Base-by-base conservation (phyloP, 2,888 invertebrate species). In the Catonia carolina region DNA sequence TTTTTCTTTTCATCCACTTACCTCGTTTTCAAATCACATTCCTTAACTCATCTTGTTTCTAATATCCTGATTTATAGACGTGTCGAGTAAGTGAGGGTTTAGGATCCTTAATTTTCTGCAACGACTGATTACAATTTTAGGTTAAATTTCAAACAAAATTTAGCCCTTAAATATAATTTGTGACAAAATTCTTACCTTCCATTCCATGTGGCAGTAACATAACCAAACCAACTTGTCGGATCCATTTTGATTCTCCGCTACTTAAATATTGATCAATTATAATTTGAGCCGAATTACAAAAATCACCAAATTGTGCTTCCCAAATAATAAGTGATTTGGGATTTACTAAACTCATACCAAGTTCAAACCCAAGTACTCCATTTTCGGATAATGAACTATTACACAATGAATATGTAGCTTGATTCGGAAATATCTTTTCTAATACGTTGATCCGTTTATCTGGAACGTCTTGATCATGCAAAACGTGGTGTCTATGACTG, bases 271-370 rank as follows among this genome's bases (percentile, higher is more conserved):
- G 78, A 68, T 85, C 81, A 63, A 85, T 76, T 69, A 87, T 76
- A 5, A 84, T 78, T 65, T 84, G 83, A 47, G 83, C 82, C 0
- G 81, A 85, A 74, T 90, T 89, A 61, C 81, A 81, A 68, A 91
- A 91, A 73, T 91, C 90, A 0, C 90, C 90, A 72, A 89, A 91
- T 74, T 91, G 91, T 33, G 86, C 89, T 74, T 91, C 89, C 90
- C 89, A 91, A 10, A 86, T 75, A 0, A 84, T 79, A 61, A 90
- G 75, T 23, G 83, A 72, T 65, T 84, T 77, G 2, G 89, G 87
- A 68, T 85, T 85, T 49, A 85, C 84, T 74, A 85, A 80, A 7
- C 89, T 85, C 72, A 86, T 91, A 50, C 91, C 92, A 1, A 84
- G 73, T 71, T 93, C 91, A 74, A 87, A 92, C 47, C 90, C 88